Base-by-base conservation (phyloP, 2,888 invertebrate species). In the Torymus texanus region DNA sequence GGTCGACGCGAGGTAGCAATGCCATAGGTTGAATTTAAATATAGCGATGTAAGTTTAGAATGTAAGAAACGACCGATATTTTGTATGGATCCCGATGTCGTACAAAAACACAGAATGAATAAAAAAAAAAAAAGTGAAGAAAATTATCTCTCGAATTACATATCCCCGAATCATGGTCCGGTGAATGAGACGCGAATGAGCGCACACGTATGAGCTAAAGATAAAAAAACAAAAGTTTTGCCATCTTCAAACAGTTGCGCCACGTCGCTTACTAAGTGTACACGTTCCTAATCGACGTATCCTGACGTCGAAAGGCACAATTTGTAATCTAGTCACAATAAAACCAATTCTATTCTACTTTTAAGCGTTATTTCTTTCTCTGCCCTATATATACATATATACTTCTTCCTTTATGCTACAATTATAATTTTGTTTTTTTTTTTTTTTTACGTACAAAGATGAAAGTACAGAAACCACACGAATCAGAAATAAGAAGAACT, bases 281-380 rank as follows among this genome's bases (percentile, higher is more conserved):
- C 85, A 87, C 88, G 88, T 89, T 89, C 88, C 88, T 88, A 87
- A 86, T 87, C 87, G 88, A 85, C 88, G 87, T 85, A 86, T 85
- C 85, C 85, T 85, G 86, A 84, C 87, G 87, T 86, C 87, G 86
- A 82, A 85, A 88, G 88, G 88, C 87, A 88, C 88, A 87, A 88
- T 90, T 90, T 90, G 89, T 90, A 90, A 89, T 90, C 90, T 90
- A 90, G 90, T 90, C 90, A 89, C 90, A 89, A 90, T 90, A 90
- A 90, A 90, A 87, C 86, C 88, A 89, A 90, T 89, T 90, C 88
- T 89, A 90, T 89, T 90, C 89, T 90, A 90, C 18, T 61, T 65
- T 53, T 61, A 3, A 18, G 67, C 10, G 12, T 79, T 56, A 29
- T 3, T 41, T 68, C 41, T 8, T 41, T 41, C 5, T 41, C 8